These are phyloP conservation scores for Dendrophyllia cribrosa DNA, from an alignment of 64 coral and sea anemone species.

Conservation along the genomic window DNA sequence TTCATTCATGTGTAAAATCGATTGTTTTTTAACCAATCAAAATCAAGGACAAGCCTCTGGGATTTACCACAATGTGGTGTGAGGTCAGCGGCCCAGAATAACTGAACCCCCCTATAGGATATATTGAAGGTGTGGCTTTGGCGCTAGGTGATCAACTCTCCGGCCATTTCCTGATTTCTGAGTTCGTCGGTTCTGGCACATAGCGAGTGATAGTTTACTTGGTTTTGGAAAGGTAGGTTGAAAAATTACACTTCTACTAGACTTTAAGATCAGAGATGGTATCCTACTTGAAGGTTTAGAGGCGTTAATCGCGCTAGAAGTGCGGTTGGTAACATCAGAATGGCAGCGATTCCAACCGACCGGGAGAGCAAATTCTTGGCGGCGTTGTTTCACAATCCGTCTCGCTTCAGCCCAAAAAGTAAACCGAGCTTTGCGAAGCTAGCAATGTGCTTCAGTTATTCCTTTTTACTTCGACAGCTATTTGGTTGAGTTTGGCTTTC, in stretches of 20 bases:
- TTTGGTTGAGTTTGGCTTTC: not conserved
- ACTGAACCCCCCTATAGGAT: slow-evolving; percentile 75
- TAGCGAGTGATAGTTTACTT: slow-evolving; percentile 55
- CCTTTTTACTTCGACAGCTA: not conserved
- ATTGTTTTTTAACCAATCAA: slow-evolving; percentile 82
- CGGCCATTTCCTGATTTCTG: slow-evolving; percentile 82
- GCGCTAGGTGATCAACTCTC: slow-evolving; percentile 57
- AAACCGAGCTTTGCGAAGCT: not conserved
- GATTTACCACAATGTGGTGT: slow-evolving; percentile 56
- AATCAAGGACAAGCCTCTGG: slow-evolving; percentile 37
- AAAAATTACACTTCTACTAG: slow-evolving; percentile 6
- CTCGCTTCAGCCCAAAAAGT: not conserved
- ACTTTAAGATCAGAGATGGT: slow-evolving; percentile 18
- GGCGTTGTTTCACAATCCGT: slow-evolving; percentile 38
- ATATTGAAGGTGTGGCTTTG: slow-evolving; percentile 88
- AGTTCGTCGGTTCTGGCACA: slow-evolving; percentile 73
- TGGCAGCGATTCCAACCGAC: slow-evolving; percentile 30
- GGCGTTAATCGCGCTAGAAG: not conserved
- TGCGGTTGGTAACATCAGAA: not conserved
- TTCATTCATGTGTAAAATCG: slow-evolving; percentile 44
- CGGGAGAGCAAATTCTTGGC: slow-evolving; percentile 45
- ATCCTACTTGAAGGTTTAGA: not conserved
- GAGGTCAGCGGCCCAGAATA: slow-evolving; percentile 74
- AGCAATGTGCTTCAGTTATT: not conserved
- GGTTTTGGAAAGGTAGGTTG: slow-evolving; percentile 66